phyloP scores from a whole-genome alignment of 2,888 invertebrate species.

The Leptogaster cylindrica region DNA sequence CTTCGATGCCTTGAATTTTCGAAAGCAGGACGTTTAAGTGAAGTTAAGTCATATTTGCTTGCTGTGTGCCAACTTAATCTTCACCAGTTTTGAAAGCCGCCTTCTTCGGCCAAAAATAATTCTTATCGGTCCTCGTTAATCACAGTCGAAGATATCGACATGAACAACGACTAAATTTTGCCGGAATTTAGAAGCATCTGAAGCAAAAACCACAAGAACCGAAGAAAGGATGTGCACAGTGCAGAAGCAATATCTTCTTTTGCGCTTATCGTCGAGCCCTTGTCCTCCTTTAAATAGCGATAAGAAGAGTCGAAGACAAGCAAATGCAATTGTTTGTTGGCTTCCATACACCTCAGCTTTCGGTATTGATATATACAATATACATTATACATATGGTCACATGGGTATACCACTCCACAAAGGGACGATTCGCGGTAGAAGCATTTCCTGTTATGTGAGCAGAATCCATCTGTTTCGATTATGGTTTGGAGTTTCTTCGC shows the following conservation, averaged over 20 bases:
- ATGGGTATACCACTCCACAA: no score
- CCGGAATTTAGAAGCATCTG: background rate
- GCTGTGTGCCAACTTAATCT: no score
- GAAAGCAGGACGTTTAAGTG: no score
- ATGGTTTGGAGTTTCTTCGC: no score
- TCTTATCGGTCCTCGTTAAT: conserved; percentile 40
- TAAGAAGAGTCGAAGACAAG: conserved; percentile 9
- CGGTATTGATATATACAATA: no score
- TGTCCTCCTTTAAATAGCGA: conserved; percentile 13
- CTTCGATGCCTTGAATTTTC: no score
- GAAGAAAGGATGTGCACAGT: background rate
- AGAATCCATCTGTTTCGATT: no score
- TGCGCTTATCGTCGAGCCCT: conserved; percentile 24
- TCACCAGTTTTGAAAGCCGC: no score
- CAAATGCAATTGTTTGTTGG: conserved; percentile 31
- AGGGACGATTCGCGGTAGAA: no score
- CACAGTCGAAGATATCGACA: conserved; percentile 34
- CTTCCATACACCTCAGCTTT: conserved; percentile 19
- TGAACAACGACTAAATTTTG: conserved; percentile 36
- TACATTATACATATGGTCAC: no score
- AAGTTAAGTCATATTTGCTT: no score
- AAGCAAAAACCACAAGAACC: background rate
- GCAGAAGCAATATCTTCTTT: conserved; percentile 27
- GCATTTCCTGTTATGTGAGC: no score
- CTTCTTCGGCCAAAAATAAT: conserved; percentile 10